Evolutionary conservation across 2,888 invertebrate genomes (phyloP).

Genomic region (Megastigmus dorsalis): DNA sequence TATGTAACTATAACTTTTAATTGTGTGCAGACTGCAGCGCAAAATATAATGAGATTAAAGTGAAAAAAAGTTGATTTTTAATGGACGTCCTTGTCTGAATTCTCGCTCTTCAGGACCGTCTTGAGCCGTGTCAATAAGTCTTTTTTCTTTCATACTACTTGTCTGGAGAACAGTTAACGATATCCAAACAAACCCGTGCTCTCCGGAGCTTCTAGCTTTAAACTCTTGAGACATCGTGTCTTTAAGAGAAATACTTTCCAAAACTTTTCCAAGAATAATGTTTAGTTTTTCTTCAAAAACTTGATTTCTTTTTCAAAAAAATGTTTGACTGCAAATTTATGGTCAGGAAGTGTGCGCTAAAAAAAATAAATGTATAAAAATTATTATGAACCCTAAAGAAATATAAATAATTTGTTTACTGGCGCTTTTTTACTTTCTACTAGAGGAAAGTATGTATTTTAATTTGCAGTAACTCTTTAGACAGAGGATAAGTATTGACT

Average conservation of each 20-base stretch:
- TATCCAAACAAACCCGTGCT: constrained; percentile 66
- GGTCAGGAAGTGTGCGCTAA: too few relatives aligned
- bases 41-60: constrained; percentile 31
- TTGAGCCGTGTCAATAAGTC: constrained; percentile 40
- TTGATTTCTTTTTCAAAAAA: too few relatives aligned
- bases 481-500: too few relatives aligned
- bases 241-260: constrained; percentile 36
- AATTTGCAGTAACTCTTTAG: too few relatives aligned
- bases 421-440: too few relatives aligned
- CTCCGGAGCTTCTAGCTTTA: constrained; percentile 53
- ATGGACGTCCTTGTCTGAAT: constrained; percentile 55
- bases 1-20: too few relatives aligned
- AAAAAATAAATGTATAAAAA: too few relatives aligned
- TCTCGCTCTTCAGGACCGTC: constrained; percentile 48
- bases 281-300: constrained; percentile 8
- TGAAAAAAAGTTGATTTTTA: constrained; percentile 41
- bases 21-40: too few relatives aligned
- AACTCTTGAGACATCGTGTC: constrained; percentile 43
- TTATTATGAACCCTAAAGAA: too few relatives aligned
- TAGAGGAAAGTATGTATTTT: too few relatives aligned
- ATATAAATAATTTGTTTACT: background rate
- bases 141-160: constrained; percentile 52
- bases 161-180: constrained; percentile 67
- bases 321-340: too few relatives aligned
- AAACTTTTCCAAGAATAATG: constrained; percentile 16